Evolutionary conservation across 2,888 invertebrate species (phyloP).

Genomic region (Tiliacea aurago): DNA sequence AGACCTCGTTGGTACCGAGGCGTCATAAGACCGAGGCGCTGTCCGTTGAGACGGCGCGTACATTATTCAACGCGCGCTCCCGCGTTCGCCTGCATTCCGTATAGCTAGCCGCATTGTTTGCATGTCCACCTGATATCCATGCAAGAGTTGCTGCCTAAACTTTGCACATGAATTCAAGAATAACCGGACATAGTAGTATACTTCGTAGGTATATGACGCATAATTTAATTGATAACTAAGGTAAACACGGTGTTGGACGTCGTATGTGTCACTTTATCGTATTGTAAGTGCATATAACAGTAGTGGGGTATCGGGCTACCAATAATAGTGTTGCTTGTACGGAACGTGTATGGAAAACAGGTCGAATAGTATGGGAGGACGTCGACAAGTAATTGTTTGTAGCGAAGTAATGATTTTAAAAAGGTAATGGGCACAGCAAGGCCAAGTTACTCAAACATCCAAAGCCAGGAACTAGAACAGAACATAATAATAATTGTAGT

Average conservation of each 20-base stretch:
- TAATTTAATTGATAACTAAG: slow-evolving; percentile 56
- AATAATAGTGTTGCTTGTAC: slow-evolving; percentile 42
- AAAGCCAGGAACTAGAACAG: not conserved
- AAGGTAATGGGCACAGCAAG: not conserved
- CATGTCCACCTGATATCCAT: slow-evolving; percentile 77
- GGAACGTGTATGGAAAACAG: slow-evolving; percentile 49
- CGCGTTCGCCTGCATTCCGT: slow-evolving; percentile 77
- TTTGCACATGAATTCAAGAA: slow-evolving; percentile 67
- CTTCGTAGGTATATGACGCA: slow-evolving; percentile 48
- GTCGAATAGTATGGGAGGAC: slow-evolving; percentile 20
- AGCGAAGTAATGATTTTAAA: slow-evolving; percentile 18
- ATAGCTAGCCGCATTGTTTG: slow-evolving; percentile 76
- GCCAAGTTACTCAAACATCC: not conserved
- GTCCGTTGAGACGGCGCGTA: slow-evolving; percentile 74
- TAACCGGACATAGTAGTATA: slow-evolving; percentile 62
- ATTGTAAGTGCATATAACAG: slow-evolving; percentile 48
- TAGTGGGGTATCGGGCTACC: slow-evolving; percentile 44
- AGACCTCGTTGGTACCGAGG: slow-evolving; percentile 68
- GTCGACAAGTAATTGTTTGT: slow-evolving; percentile 6
- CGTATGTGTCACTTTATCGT: slow-evolving; percentile 46
- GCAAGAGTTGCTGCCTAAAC: slow-evolving; percentile 70
- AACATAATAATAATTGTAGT: not conserved
- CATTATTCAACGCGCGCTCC: slow-evolving; percentile 84
- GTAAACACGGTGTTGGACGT: slow-evolving; percentile 38
- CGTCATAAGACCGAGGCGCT: slow-evolving; percentile 73